These are phyloP conservation scores for Ceratoteleas bidentatus DNA, from an alignment of 1,140 invertebrate species.

Conservation along the genomic window DNA sequence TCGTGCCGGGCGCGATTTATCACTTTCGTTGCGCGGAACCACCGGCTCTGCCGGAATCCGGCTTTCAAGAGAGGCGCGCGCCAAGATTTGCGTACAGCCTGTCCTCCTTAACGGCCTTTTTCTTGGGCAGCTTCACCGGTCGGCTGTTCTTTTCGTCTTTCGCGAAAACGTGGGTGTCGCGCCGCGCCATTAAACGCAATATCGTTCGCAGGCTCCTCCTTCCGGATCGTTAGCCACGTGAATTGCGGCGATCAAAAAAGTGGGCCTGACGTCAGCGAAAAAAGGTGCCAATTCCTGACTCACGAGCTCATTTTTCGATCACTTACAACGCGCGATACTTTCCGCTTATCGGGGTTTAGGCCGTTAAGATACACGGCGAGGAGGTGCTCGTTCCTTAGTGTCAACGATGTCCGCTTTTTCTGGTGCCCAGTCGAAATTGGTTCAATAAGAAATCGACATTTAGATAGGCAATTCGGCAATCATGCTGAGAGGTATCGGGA, in stretches of 20 bases:
- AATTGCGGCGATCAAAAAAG: constrained; percentile 52
- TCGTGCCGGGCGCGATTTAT: too few species aligned
- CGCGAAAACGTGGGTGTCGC: constrained; percentile 73
- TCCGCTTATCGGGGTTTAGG: too few species aligned
- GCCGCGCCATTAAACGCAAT: constrained; percentile 72
- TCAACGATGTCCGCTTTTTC: too few species aligned
- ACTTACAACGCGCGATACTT: too few species aligned
- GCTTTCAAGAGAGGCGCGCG: neutral
- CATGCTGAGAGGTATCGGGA: too few species aligned
- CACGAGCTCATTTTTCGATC: too few species aligned
- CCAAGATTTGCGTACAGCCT: neutral
- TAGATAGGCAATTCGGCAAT: too few species aligned
- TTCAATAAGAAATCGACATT: too few species aligned
- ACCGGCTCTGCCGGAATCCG: neutral
- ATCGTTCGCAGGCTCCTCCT: constrained; percentile 70
- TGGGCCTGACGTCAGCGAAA: constrained; percentile 18
- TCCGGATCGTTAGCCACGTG: constrained; percentile 70
- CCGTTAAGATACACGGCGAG: too few species aligned
- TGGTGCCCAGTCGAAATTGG: too few species aligned
- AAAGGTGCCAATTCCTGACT: neutral
- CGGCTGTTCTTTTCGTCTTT: constrained; percentile 50
- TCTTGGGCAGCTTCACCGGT: constrained; percentile 57
- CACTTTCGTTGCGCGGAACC: neutral
- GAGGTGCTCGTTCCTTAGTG: too few species aligned
- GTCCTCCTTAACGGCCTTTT: constrained; percentile 11